Conservation (phyloP, 2,113 vertebrate genomes). For the Rhinolophus sinicus region DNA sequence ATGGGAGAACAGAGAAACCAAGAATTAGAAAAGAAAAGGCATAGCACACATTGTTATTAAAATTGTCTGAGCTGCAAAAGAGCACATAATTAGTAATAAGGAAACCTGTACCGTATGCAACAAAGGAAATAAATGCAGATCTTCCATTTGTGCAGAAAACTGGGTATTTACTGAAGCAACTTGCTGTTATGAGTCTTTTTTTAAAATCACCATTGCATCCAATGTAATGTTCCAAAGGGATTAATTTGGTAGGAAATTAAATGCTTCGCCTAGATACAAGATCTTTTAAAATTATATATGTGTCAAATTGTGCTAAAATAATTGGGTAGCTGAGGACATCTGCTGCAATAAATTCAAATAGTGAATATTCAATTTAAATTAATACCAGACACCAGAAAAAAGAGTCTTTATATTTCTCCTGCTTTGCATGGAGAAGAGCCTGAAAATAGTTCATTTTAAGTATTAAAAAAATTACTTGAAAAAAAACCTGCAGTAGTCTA, state of each 20-base stretch:
- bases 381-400: conserved; percentile 74
- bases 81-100: conserved; percentile 43
- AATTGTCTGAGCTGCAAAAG: conserved; percentile 14
- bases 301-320: conserved; percentile 79
- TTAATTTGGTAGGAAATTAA: conserved; percentile 80
- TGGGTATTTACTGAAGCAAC: conserved; percentile 48
- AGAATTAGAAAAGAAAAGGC: conserved; percentile 8
- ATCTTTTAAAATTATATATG: conserved; percentile 74
- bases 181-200: conserved; percentile 28
- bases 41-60: background rate
- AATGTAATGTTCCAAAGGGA: conserved; percentile 72
- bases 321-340: conserved; percentile 77
- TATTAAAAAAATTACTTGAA: conserved; percentile 52
- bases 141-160: background rate
- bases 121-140: conserved; percentile 59
- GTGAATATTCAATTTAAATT: conserved; percentile 75
- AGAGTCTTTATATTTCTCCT: conserved; percentile 43
- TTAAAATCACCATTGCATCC: conserved; percentile 39
- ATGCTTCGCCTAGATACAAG: conserved; percentile 68
- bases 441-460: conserved; percentile 72
- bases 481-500: background rate
- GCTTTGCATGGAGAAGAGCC: conserved; percentile 59
- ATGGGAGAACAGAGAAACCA: background rate
- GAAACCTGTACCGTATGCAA: conserved; percentile 34
- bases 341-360: conserved; percentile 79